Conservation (phyloP, 2,888 invertebrate genomes). For the Rambutsinella grinnellia region DNA sequence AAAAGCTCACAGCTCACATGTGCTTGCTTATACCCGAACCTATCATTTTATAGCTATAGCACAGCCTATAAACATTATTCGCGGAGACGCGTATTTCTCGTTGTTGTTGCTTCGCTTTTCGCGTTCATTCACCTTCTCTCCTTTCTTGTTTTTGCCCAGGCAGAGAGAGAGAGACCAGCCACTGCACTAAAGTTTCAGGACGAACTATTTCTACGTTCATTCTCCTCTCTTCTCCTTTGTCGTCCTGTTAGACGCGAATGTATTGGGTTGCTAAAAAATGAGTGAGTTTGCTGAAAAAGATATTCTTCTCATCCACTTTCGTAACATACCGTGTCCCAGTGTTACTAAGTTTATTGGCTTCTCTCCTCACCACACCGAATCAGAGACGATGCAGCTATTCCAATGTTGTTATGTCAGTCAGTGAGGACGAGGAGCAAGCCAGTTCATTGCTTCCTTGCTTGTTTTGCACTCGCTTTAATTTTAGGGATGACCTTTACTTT, state of each 20-base stretch:
- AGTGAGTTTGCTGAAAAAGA: background rate
- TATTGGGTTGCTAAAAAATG: background rate
- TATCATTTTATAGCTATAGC: no score
- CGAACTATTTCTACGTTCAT: background rate
- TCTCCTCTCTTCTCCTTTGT: background rate
- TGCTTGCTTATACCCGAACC: background rate
- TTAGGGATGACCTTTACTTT: background rate
- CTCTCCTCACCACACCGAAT: background rate
- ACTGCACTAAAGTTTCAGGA: background rate
- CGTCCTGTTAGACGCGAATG: background rate
- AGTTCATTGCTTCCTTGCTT: background rate
- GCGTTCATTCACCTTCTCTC: constrained; percentile 48
- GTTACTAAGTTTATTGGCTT: background rate
- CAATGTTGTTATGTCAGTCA: background rate
- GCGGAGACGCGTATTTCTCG: background rate
- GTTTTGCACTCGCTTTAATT: background rate
- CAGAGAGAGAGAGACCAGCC: background rate
- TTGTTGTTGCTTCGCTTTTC: background rate
- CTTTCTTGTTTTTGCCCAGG: constrained; percentile 6
- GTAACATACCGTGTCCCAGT: background rate
- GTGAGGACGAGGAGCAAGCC: background rate
- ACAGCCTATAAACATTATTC: background rate
- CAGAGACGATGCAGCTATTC: background rate
- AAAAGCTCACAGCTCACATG: background rate
- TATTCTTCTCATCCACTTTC: background rate